These are phyloP conservation scores for Sphaerolaimus hirsutus DNA, from an alignment of 2,888 invertebrate genomes.

Conservation along the genomic window DNA sequence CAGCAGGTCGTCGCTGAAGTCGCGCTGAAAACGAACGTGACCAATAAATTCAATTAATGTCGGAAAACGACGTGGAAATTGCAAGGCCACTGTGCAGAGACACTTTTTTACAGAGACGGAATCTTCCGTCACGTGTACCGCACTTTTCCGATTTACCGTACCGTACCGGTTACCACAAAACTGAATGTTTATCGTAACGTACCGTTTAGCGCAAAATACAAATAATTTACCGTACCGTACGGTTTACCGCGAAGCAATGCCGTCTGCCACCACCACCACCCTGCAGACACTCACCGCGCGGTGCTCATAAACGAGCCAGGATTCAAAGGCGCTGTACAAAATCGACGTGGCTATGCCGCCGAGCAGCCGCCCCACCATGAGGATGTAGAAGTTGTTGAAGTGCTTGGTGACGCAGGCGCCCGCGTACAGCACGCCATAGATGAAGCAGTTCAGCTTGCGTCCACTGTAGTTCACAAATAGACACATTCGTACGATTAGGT, in stretches of 20 bases:
- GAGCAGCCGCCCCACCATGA: constrained; percentile 29
- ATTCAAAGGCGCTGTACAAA: constrained; percentile 33
- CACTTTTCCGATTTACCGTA: no score
- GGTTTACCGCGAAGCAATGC: no score
- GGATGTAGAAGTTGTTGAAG: constrained; percentile 30
- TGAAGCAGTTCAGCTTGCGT: constrained; percentile 29
- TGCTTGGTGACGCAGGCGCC: constrained; percentile 33
- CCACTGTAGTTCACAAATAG: constrained; percentile 32
- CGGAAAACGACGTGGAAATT: no score
- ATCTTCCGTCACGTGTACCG: no score
- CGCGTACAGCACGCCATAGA: constrained; percentile 32
- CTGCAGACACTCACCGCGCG: constrained; percentile 28
- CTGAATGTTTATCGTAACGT: no score
- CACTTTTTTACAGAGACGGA: no score
- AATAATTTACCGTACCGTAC: no score
- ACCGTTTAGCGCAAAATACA: no score
- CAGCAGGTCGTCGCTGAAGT: constrained; percentile 27
- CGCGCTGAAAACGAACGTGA: constrained; percentile 21
- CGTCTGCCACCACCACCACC: background rate
- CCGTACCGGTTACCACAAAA: no score
- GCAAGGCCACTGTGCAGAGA: no score
- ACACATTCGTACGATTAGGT: no score
- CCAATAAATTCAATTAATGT: no score
- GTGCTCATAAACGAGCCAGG: constrained; percentile 33
- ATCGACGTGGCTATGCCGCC: constrained; percentile 34